phyloP scores from a whole-genome alignment of 2,888 invertebrate species.

The Nomada ferruginata region DNA sequence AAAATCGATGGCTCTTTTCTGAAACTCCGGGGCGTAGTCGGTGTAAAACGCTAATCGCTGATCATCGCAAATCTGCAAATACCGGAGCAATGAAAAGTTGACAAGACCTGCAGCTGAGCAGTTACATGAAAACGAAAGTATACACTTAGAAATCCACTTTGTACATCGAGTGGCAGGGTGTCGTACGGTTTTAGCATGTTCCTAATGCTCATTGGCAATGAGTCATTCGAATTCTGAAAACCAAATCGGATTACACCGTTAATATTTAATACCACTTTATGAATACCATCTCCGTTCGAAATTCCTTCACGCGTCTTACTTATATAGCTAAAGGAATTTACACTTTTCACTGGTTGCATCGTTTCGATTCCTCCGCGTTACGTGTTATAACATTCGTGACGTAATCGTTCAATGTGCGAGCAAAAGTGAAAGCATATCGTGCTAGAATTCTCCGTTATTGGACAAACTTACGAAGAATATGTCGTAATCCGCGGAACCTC shows the following conservation, averaged over 20 bases:
- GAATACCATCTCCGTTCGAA: neutral
- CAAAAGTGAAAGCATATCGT: slow-evolving; percentile 37
- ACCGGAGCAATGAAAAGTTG: too few species aligned
- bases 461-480: slow-evolving; percentile 64
- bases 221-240: slow-evolving; percentile 54
- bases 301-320: too few species aligned
- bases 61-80: slow-evolving; percentile 46
- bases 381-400: neutral
- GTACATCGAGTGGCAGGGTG: slow-evolving; percentile 52
- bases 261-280: too few species aligned
- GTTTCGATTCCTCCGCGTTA: neutral
- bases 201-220: slow-evolving; percentile 48
- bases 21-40: slow-evolving; percentile 17
- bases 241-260: too few species aligned
- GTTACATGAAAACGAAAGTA: neutral
- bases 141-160: slow-evolving; percentile 51
- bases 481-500: slow-evolving; percentile 68
- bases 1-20: slow-evolving; percentile 26
- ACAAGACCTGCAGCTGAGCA: neutral
- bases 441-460: slow-evolving; percentile 3
- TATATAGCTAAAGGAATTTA: neutral
- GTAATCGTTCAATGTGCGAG: neutral
- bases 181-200: slow-evolving; percentile 55
- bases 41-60: slow-evolving; percentile 61
- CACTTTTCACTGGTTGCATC: neutral